These are phyloP conservation scores for Cheilosia soror DNA, from an alignment of 2,888 invertebrate genomes.

Conservation along the genomic window DNA sequence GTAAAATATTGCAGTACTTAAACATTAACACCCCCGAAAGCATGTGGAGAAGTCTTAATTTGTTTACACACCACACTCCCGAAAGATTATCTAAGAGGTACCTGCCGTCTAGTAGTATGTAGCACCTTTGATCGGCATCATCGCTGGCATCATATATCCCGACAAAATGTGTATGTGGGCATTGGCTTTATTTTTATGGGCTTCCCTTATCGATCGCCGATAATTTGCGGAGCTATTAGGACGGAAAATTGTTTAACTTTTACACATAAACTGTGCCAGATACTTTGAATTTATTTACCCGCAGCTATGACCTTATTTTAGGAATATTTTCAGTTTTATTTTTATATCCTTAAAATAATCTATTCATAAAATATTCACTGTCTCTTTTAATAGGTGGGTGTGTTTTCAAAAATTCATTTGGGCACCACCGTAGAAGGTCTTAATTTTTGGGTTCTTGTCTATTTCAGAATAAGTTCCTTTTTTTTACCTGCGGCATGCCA, in stretches of 20 bases:
- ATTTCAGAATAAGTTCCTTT: slow-evolving; percentile 6
- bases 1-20: slow-evolving; percentile 40
- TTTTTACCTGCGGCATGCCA: slow-evolving; percentile 1
- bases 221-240: slow-evolving; percentile 27
- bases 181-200: slow-evolving; percentile 21
- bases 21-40: slow-evolving; percentile 13
- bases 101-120: not conserved
- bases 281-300: not conserved
- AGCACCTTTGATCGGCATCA: slow-evolving; percentile 22
- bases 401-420: not conserved
- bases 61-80: slow-evolving; percentile 27
- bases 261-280: not conserved
- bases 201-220: slow-evolving; percentile 24
- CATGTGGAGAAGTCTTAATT: slow-evolving; percentile 28
- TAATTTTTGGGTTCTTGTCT: not conserved
- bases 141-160: not conserved
- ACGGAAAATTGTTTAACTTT: slow-evolving; percentile 42
- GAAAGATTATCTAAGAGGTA: slow-evolving; percentile 32
- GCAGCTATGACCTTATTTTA: slow-evolving; percentile 2
- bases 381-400: not conserved
- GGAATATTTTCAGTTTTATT: not conserved
- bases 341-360: not conserved
- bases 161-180: not conserved
- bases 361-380: not conserved
- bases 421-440: not conserved